Base-by-base conservation (phyloP, 2,113 vertebrate species). In the Campylomormyrus numenius region DNA sequence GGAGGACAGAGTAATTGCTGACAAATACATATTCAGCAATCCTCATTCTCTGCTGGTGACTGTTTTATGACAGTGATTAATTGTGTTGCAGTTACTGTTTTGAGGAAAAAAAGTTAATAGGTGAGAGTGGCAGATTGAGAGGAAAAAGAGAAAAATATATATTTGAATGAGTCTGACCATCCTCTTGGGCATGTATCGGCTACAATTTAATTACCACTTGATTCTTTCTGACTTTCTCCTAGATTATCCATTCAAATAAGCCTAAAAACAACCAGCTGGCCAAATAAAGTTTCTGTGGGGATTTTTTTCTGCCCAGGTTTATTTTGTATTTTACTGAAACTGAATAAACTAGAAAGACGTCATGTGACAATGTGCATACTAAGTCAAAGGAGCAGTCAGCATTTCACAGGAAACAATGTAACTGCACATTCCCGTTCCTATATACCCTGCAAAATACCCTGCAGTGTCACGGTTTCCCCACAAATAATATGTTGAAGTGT, bases 11-110 rank as follows among this genome's bases (percentile, higher is more conserved):
- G 90, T 89, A 92, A 93, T 93, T 91, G 92, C 91, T 90, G 92
- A 70, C 9, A 48, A 1, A 1, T 89, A 92, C 77, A 90, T 91
- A 88, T 87, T 91, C 91, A 90, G 83, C 80, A 46, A 62, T 74
- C 83, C 88, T 90, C 89, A 88, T 91, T 93, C 92, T 92, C 91
- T 89, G 21, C 89, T 89, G 90, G 88, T 91, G 92, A 89, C 91
- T 90, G 52, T 62, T 74, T 85, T 49, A 10, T 86, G 92, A 92
- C 92, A 91, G 87, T 91, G 92, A 94, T 92, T 85, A 91, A 93
- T 94, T 92, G 89, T 90, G 48, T 56, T 48, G 46, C n/a, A 46
- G 85, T 49, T 83, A 80, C 53, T 52, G 62, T 49, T 90, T 90
- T 87, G 62, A 85, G 91, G 58, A 11, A 77, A 85, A 66, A 39